These are phyloP conservation scores for Dicerorhinus sumatrensis DNA, from an alignment of 2,113 vertebrate species.

Conservation along the genomic window DNA sequence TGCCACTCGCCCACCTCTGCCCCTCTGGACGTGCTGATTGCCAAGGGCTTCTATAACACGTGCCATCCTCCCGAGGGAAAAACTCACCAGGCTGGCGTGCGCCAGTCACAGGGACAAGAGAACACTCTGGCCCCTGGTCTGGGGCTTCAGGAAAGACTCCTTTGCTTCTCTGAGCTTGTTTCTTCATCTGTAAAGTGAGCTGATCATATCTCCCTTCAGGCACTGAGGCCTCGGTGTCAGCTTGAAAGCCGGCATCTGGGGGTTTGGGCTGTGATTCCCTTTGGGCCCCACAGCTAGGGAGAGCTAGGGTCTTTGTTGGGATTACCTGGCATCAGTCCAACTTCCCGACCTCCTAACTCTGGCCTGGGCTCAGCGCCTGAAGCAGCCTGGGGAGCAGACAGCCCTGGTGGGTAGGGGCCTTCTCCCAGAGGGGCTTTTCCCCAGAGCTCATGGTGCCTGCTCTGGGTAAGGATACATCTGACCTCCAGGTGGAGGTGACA, in stretches of 20 bases:
- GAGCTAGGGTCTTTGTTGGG: neutral
- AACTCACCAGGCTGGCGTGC: neutral
- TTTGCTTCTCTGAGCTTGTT: neutral
- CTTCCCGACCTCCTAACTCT: neutral
- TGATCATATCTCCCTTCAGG: neutral
- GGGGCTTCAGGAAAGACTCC: neutral
- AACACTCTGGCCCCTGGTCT: neutral
- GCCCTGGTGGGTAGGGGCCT: no score
- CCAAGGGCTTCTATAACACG: neutral
- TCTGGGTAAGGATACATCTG: neutral
- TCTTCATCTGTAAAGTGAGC: neutral
- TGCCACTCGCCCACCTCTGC: neutral
- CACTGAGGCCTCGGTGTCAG: neutral
- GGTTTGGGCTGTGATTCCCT: neutral
- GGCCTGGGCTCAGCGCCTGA: neutral
- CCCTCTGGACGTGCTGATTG: accelerated
- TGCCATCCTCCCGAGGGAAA: neutral
- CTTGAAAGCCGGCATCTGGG: neutral
- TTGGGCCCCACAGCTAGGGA: neutral
- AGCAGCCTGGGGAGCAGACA: neutral
- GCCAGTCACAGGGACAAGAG: neutral
- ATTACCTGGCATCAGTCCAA: neutral
- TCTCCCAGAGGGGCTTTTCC: neutral
- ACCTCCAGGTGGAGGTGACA: neutral
- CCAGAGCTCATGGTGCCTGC: neutral